Conservation (phyloP, 2,113 vertebrate genomes). For the Tychaedon coryphoeus region DNA sequence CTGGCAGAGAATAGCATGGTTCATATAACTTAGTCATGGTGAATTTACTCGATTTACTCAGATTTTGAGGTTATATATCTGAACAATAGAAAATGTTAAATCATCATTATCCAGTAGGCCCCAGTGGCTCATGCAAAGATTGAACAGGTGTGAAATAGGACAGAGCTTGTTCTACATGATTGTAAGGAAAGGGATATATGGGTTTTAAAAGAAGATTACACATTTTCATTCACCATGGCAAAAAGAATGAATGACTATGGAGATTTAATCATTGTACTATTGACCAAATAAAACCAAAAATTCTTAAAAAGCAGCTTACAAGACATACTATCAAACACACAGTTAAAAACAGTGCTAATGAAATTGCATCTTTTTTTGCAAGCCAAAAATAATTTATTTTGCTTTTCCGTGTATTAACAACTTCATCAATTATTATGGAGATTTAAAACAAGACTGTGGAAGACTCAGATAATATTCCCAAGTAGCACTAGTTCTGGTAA, state of each 20-base stretch:
- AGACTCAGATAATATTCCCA: not conserved
- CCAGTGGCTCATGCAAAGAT: not conserved
- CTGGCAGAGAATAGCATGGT: not conserved
- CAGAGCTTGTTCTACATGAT: not conserved
- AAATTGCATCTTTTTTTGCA: not conserved
- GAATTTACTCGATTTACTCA: not conserved
- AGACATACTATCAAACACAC: not conserved
- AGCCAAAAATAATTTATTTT: not conserved
- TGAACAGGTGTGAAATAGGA: not conserved
- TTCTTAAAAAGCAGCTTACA: not conserved
- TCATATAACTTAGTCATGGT: not conserved
- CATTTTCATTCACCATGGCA: not conserved
- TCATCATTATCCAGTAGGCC: not conserved
- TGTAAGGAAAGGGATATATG: not conserved
- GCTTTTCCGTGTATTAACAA: not conserved
- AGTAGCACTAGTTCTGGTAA: not conserved
- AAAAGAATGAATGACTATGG: not conserved
- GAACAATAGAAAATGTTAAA: not conserved
- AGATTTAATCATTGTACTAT: not conserved
- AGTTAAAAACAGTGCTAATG: not conserved
- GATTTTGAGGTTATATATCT: not conserved
- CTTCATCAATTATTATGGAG: not conserved
- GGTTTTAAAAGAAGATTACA: not conserved
- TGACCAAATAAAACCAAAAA: not conserved
- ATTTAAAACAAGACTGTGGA: not conserved